phyloP scores from a whole-genome alignment of 2,113 vertebrate genomes.

The human (Homo sapiens) region GRCh38 chr2:221660001-221660500 shows the following conservation, averaged over 20 bases:
- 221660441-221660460: not conserved
- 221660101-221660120: constrained; percentile 49
- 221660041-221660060: constrained; percentile 78
- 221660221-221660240: not conserved
- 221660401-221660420: not conserved
- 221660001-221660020: constrained; percentile 77
- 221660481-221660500: not conserved
- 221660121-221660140: constrained; percentile 6
- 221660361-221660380: not conserved
- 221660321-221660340: not conserved
- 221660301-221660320: not conserved
- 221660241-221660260: not conserved
- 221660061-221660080: constrained; percentile 48
- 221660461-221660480: not conserved
- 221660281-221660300: not conserved
- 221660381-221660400: not conserved
- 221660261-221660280: not conserved
- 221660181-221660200: not conserved
- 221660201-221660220: not conserved
- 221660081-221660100: constrained; percentile 74
- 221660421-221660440: not conserved
- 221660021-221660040: constrained; percentile 79
- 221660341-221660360: not conserved
- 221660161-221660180: not conserved
- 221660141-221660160: not conserved